These are phyloP conservation scores for Geophilus truncorum DNA, from an alignment of 2,888 invertebrate genomes.

Conservation along the genomic window DNA sequence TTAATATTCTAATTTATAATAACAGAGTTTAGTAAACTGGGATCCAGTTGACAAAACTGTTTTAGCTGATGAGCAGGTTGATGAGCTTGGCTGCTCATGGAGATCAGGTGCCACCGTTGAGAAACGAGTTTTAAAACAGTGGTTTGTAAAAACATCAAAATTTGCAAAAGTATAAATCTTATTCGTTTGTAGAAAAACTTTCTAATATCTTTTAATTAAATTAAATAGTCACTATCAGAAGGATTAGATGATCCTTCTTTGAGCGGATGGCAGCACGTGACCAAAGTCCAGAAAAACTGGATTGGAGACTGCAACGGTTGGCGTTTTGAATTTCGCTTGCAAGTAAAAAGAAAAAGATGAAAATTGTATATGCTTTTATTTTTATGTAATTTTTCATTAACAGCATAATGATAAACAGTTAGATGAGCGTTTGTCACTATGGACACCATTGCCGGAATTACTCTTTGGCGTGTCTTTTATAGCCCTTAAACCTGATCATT, in stretches of 20 bases:
- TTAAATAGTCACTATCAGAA: conserved; percentile 52
- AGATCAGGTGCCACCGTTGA: conserved; percentile 87
- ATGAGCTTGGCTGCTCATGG: conserved; percentile 86
- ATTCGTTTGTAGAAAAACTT: background rate
- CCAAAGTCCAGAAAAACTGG: conserved; percentile 80
- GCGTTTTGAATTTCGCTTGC: conserved; percentile 61
- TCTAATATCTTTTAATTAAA: background rate
- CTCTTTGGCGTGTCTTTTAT: conserved; percentile 66
- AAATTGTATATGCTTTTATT: background rate
- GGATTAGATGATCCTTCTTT: conserved; percentile 61
- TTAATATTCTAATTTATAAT: conserved; percentile 35
- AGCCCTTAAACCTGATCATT: conserved; percentile 57
- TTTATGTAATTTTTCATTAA: background rate
- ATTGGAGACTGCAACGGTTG: conserved; percentile 80
- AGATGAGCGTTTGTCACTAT: conserved; percentile 55
- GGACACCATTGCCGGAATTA: conserved; percentile 70
- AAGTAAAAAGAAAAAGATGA: conserved; percentile 42
- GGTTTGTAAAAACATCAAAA: conserved; percentile 54
- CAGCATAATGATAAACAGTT: conserved; percentile 38
- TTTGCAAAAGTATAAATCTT: conserved; percentile 39
- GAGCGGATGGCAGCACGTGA: conserved; percentile 76
- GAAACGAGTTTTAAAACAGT: conserved; percentile 52
- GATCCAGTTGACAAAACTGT: conserved; percentile 97
- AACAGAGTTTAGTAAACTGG: conserved; percentile 87
- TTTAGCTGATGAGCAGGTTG: conserved; percentile 96